Evolutionary conservation across 30 jellyfish, hydroid and myxozoan genomes (phyloP).

Genomic region (Chrysaora quinquecirrha): DNA sequence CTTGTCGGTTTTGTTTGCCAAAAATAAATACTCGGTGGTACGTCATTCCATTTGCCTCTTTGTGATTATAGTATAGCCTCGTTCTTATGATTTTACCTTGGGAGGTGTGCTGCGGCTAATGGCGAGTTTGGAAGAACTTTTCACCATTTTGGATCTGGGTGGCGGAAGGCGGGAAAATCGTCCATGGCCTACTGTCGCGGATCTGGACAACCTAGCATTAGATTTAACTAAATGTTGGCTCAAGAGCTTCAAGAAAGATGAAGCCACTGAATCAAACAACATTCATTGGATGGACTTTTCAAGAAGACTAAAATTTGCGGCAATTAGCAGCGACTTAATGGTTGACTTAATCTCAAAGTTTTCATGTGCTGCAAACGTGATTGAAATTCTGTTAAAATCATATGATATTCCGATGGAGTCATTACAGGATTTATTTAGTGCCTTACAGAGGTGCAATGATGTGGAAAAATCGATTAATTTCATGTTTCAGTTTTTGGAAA

Average conservation of each 20-base stretch:
- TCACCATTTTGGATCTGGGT: no score
- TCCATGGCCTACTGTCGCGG: no score
- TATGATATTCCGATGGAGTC: neutral
- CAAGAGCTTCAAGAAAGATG: neutral
- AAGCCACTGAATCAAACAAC: neutral
- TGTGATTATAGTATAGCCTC: no score
- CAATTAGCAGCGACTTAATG: slow-evolving; percentile 16
- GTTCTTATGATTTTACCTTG: no score
- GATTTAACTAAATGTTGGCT: neutral
- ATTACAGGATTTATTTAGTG: neutral
- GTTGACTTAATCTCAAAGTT: neutral
- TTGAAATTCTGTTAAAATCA: slow-evolving; percentile 6
- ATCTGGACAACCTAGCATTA: neutral
- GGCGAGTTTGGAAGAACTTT: no score
- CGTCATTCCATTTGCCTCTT: no score
- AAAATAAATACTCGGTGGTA: no score
- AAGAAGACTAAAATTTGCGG: neutral
- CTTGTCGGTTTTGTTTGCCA: no score
- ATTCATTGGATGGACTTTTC: neutral
- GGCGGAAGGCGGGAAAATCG: no score
- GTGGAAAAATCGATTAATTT: neutral
- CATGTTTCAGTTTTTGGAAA: neutral
- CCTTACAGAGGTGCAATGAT: slow-evolving; percentile 30
- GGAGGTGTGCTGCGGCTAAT: no score
- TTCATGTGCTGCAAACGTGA: neutral